Percentiles rank a stretch among this genome's conserved stretches.
Evolutionary conservation across 2,113 vertebrate species (phyloP).

Genomic region (Laticauda colubrina): DNA sequence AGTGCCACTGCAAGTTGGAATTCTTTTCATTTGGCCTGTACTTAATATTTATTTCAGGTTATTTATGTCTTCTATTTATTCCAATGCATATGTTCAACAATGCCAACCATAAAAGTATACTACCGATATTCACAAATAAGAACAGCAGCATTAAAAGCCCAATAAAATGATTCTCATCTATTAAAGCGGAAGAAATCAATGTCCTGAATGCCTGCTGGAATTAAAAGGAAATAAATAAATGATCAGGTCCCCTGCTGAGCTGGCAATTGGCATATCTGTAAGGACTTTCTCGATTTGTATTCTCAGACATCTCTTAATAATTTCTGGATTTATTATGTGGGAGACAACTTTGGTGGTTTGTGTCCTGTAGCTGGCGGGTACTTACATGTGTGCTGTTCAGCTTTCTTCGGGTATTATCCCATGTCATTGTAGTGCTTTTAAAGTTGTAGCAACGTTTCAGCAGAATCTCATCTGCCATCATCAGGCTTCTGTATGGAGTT

Average conservation of each 20-base stretch:
- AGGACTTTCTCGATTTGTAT: not conserved
- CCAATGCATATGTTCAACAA: not conserved
- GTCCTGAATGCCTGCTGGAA: not conserved
- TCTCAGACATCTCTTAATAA: not conserved
- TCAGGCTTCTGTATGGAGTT: too few relatives aligned
- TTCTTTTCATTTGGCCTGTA: not conserved
- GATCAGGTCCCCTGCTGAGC: not conserved
- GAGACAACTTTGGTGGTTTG: not conserved
- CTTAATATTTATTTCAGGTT: not conserved
- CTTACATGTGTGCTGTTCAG: too few relatives aligned
- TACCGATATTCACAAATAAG: not conserved
- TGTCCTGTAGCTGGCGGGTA: not conserved
- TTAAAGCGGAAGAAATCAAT: not conserved
- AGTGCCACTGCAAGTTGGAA: not conserved
- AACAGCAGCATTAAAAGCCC: not conserved
- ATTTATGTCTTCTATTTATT: not conserved
- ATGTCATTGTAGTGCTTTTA: too few relatives aligned
- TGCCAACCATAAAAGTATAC: not conserved
- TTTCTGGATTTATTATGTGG: not conserved
- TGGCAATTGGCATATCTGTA: not conserved
- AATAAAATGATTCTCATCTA: not conserved
- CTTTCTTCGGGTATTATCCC: too few relatives aligned
- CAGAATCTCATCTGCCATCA: too few relatives aligned
- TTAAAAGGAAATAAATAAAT: conserved; percentile 6
- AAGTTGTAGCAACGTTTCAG: too few relatives aligned